Evolutionary conservation across 2,797 vertebrate species (phyloP).

Genomic region (Xerus rutilus): DNA sequence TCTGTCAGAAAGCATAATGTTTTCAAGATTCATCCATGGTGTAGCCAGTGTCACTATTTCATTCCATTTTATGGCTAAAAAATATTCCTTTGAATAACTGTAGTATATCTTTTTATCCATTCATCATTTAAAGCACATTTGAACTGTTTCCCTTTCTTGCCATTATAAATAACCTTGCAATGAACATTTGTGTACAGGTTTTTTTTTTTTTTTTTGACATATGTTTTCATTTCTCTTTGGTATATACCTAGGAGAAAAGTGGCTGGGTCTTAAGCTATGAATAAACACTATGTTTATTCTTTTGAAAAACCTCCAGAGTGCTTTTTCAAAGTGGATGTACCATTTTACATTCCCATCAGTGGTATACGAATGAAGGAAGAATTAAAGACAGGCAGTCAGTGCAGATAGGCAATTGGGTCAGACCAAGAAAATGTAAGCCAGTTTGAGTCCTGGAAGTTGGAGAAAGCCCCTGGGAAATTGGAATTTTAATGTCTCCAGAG

Average conservation of each 20-base stretch:
- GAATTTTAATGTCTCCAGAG: too few species aligned
- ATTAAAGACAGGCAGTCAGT: too few species aligned
- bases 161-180: background rate
- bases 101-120: background rate
- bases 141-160: background rate
- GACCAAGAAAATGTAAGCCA: too few species aligned
- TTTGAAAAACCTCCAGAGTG: background rate
- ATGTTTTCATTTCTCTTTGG: background rate
- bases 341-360: background rate
- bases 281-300: background rate
- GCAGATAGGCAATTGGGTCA: too few species aligned
- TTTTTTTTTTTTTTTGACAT: background rate
- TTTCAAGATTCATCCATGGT: background rate
- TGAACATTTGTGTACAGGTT: background rate
- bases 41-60: background rate
- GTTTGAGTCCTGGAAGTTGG: too few species aligned
- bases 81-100: background rate
- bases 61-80: background rate
- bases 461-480: too few species aligned
- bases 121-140: background rate
- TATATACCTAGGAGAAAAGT: background rate
- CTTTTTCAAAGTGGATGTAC: background rate
- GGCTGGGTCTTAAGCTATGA: background rate
- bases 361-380: background rate
- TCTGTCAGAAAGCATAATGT: background rate